Percentiles rank a stretch among this genome's conserved stretches.
phyloP scores from a whole-genome alignment of 2,113 vertebrate species.

The Nycticebus coucang region DNA sequence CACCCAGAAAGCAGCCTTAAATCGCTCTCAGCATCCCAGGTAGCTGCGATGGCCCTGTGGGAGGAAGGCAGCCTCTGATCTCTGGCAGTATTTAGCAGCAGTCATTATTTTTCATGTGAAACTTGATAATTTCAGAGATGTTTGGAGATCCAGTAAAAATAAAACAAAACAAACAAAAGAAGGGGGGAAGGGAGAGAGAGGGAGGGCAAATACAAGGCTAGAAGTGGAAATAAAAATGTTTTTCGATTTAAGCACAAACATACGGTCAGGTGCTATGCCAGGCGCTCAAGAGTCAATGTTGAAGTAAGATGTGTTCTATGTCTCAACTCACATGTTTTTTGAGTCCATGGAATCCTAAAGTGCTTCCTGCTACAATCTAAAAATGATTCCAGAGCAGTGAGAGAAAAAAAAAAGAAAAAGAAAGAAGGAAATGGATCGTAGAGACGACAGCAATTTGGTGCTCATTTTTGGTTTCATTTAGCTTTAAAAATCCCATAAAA shows the following conservation, averaged over 20 bases:
- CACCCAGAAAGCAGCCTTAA: background rate
- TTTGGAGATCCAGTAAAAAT: background rate
- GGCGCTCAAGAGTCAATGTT: background rate
- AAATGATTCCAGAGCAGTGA: conserved; percentile 9
- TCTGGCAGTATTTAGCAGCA: background rate
- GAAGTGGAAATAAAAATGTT: background rate
- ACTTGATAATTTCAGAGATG: background rate
- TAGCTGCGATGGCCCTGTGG: background rate
- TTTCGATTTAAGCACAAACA: conserved; percentile 26
- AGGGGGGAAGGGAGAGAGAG: too few relatives aligned
- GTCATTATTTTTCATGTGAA: conserved; percentile 22
- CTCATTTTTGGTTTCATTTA: conserved; percentile 38
- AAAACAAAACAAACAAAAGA: background rate
- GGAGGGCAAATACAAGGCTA: background rate
- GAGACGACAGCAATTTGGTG: background rate
- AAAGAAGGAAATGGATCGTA: background rate
- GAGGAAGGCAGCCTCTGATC: background rate
- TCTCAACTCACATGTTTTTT: background rate
- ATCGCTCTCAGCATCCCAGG: background rate
- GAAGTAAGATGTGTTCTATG: background rate
- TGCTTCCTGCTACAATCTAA: background rate
- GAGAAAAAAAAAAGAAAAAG: background rate
- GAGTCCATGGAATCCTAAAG: background rate
- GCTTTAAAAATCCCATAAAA: conserved; percentile 58
- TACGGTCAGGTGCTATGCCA: background rate